A percentile compares a stretch with the other conserved stretches of the same genome.
Evolutionary conservation across 2,888 invertebrate genomes (phyloP).

Genomic region (Hydrotaea cyrtoneurina): DNA sequence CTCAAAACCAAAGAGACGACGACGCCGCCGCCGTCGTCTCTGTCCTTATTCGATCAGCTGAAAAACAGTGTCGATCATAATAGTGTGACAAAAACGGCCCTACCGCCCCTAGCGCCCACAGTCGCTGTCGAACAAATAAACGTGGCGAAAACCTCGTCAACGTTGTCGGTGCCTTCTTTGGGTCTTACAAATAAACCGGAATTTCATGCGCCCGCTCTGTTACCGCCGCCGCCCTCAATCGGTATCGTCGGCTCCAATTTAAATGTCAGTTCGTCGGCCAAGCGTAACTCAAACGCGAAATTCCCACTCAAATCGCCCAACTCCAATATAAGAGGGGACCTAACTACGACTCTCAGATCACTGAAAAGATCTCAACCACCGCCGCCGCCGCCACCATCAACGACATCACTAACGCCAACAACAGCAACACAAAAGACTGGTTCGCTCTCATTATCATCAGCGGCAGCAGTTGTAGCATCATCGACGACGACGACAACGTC

Average conservation of each 20-base stretch:
- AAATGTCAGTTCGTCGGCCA: not conserved
- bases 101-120: not conserved
- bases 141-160: not conserved
- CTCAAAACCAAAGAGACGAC: conserved; percentile 43
- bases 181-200: not conserved
- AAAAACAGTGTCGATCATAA: conserved; percentile 77
- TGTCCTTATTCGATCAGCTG: conserved; percentile 78
- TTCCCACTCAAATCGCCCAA: conserved; percentile 33
- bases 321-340: conserved; percentile 31
- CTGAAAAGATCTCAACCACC: conserved; percentile 64
- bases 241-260: not conserved
- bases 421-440: conserved; percentile 56
- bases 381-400: conserved; percentile 22
- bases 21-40: conserved; percentile 58
- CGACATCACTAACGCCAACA: conserved; percentile 16
- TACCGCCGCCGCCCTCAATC: conserved; percentile 31
- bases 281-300: conserved; percentile 43
- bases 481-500: not conserved
- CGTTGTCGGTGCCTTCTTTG: conserved; percentile 39
- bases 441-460: conserved; percentile 19
- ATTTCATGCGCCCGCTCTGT: conserved; percentile 20
- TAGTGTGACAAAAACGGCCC: conserved; percentile 61
- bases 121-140: conserved; percentile 8
- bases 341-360: conserved; percentile 37
- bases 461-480: conserved; percentile 40